Percentiles rank a stretch among this genome's conserved stretches.
These are phyloP conservation scores for Diloba caeruleocephala DNA, from an alignment of 2,888 invertebrate genomes.

Conservation along the genomic window DNA sequence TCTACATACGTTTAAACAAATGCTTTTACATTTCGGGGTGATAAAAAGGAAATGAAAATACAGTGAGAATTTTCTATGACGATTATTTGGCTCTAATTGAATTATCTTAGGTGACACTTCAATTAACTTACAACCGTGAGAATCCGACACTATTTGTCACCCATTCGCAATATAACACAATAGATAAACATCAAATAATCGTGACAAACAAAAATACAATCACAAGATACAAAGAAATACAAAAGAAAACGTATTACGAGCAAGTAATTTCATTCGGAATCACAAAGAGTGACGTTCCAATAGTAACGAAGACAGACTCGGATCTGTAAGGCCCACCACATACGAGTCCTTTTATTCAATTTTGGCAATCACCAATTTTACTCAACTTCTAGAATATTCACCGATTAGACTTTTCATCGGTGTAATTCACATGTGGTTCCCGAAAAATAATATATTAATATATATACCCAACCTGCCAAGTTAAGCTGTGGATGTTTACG, in stretches of 20 bases:
- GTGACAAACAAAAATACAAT: constrained; percentile 4
- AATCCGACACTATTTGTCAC: background rate
- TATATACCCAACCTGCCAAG: too few relatives aligned
- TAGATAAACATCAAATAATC: too few relatives aligned
- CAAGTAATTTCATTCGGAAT: constrained; percentile 35
- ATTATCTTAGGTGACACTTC: constrained; percentile 5
- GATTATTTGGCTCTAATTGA: constrained; percentile 16
- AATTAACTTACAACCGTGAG: background rate
- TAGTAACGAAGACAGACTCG: constrained; percentile 1
- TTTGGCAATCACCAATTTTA: too few relatives aligned
- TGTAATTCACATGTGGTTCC: too few relatives aligned
- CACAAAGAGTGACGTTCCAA: constrained; percentile 25
- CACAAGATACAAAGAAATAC: constrained; percentile 1
- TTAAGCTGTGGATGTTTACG: too few relatives aligned
- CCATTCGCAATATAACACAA: background rate
- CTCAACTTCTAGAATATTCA: too few relatives aligned
- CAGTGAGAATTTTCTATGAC: constrained; percentile 1
- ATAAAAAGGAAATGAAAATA: background rate
- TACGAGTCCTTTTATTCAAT: background rate
- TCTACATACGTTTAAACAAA: background rate
- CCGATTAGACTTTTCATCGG: too few relatives aligned
- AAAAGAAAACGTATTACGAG: constrained; percentile 27
- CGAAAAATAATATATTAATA: too few relatives aligned
- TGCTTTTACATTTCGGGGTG: background rate
- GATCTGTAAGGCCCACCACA: constrained; percentile 6